phyloP scores from a whole-genome alignment of 2,888 invertebrate species.

The Ectropis crepuscularia region DNA sequence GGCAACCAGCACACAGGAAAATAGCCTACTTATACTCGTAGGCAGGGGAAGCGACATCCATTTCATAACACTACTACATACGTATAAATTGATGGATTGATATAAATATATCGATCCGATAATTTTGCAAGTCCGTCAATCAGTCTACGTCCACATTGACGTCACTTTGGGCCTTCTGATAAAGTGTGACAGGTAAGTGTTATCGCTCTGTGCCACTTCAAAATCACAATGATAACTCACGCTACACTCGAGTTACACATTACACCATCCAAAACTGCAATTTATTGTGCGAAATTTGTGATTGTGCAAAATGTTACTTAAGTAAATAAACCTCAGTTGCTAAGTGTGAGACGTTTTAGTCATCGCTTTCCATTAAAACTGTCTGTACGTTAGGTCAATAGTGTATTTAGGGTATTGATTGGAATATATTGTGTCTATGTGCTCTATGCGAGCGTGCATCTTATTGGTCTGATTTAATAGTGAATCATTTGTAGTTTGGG shows the following conservation, averaged over 20 bases:
- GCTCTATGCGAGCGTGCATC: no score
- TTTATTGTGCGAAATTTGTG: conserved; percentile 26
- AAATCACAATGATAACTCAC: conserved; percentile 25
- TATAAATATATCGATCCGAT: no score
- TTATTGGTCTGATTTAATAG: no score
- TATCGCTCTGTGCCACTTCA: conserved; percentile 39
- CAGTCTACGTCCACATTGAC: conserved; percentile 31
- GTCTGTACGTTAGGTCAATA: conserved; percentile 16
- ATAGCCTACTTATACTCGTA: no score
- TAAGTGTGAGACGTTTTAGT: conserved; percentile 4
- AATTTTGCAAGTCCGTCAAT: neutral
- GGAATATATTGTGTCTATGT: no score
- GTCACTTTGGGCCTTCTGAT: conserved; percentile 34
- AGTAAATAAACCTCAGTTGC: conserved; percentile 31
- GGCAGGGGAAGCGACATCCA: no score
- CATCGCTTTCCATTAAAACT: conserved; percentile 7
- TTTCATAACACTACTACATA: no score
- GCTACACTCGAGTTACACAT: conserved; percentile 24
- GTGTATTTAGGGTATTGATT: conserved; percentile 15
- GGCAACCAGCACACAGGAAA: no score
- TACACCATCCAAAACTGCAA: conserved; percentile 38
- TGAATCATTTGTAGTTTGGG: no score
- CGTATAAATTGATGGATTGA: no score
- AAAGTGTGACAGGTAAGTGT: conserved; percentile 39
- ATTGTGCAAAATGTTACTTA: conserved; percentile 32